Conservation (phyloP, 2,888 invertebrate genomes). For the Cetonia aurata region DNA sequence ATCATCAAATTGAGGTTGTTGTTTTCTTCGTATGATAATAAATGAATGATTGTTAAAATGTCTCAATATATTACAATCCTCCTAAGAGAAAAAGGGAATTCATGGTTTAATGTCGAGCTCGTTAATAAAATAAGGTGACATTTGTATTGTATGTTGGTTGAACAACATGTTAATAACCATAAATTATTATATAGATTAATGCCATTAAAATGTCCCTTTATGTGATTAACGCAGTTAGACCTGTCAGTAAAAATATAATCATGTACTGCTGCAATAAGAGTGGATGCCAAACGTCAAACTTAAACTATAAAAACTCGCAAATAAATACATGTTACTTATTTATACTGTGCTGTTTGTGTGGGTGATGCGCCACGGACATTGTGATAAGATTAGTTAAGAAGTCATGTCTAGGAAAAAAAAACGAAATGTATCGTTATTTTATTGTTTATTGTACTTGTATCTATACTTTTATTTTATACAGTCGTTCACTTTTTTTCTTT, state of each 20-base stretch:
- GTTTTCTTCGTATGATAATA: conserved; percentile 37
- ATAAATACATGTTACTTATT: conserved; percentile 66
- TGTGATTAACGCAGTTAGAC: conserved; percentile 42
- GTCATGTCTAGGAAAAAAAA: conserved; percentile 64
- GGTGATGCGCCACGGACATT: conserved; percentile 65
- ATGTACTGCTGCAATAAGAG: conserved; percentile 61
- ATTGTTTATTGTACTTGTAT: conserved; percentile 66
- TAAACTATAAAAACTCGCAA: conserved; percentile 50
- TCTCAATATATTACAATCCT: conserved; percentile 33
- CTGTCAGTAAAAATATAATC: conserved; percentile 44
- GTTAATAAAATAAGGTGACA: conserved; percentile 43
- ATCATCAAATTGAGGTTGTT: conserved; percentile 44
- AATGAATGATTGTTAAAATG: conserved; percentile 42
- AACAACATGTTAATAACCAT: conserved; percentile 45
- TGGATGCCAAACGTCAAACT: conserved; percentile 61
- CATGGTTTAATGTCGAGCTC: conserved; percentile 41
- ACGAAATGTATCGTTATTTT: conserved; percentile 65
- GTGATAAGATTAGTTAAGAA: conserved; percentile 66
- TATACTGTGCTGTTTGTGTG: conserved; percentile 67
- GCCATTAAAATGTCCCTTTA: conserved; percentile 38
- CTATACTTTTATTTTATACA: conserved; percentile 66
- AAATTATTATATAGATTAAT: conserved; percentile 41
- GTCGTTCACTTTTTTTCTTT: conserved; percentile 63
- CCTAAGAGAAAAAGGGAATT: conserved; percentile 24
- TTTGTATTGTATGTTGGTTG: conserved; percentile 44